Evolutionary conservation across 2,113 vertebrate species (phyloP).

Genomic region (Oxygymnocypris stewartii): DNA sequence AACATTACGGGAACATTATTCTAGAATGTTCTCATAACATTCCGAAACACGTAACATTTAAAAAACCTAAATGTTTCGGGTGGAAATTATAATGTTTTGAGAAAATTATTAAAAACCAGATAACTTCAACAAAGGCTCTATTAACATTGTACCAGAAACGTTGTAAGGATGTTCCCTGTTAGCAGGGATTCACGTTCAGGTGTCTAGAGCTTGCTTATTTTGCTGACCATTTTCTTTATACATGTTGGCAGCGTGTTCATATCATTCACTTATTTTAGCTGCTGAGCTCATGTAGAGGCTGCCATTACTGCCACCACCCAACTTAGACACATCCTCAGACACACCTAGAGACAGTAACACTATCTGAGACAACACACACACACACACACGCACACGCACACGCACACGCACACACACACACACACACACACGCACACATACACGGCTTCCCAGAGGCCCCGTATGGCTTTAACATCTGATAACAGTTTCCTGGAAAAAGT

Average conservation of each 20-base stretch:
- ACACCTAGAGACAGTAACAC: slow-evolving; percentile 42
- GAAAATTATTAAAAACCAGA: background rate
- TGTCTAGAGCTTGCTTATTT: background rate
- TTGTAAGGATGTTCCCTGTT: background rate
- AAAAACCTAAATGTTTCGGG: background rate
- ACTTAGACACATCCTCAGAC: slow-evolving; percentile 25
- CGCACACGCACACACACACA: too few relatives aligned
- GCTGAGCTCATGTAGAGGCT: slow-evolving; percentile 19
- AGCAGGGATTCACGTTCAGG: background rate
- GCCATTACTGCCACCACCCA: slow-evolving; percentile 19
- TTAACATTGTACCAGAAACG: background rate
- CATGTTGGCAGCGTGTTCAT: slow-evolving; percentile 29
- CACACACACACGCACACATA: slow-evolving; percentile 1
- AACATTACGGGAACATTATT: background rate
- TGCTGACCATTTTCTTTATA: background rate
- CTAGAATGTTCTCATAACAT: background rate
- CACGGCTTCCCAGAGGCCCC: slow-evolving; percentile 5
- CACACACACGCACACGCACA: too few relatives aligned
- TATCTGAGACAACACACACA: slow-evolving; percentile 30
- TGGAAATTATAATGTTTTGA: background rate
- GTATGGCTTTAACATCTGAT: background rate
- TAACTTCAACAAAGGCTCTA: background rate
- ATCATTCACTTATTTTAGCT: slow-evolving; percentile 45
- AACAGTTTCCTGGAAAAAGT: background rate
- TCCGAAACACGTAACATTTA: background rate